Evolutionary conservation across 2,113 vertebrate species (phyloP).

Genomic region (Pandion haliaetus): DNA sequence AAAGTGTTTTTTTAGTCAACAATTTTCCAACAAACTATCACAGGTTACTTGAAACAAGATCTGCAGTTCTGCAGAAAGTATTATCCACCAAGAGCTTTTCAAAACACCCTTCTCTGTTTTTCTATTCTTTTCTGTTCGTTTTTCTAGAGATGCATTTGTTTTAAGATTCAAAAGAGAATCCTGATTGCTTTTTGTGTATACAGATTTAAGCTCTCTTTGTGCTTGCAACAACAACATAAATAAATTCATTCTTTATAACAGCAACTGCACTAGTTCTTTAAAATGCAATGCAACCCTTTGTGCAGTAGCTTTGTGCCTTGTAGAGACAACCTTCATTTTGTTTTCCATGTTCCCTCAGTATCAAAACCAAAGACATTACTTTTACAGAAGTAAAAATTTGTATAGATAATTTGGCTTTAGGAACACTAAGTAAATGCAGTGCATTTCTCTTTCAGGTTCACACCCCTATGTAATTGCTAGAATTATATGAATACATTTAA

Average conservation of each 20-base stretch:
- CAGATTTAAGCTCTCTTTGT: conserved; percentile 11
- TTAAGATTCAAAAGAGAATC: conserved; percentile 23
- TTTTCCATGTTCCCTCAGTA: not conserved
- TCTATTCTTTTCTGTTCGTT: not conserved
- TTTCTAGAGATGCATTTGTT: not conserved
- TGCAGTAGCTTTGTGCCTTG: not conserved
- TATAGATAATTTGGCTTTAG: not conserved
- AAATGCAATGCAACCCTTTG: not conserved
- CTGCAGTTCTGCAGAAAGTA: not conserved
- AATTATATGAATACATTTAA: not conserved
- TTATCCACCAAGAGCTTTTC: not conserved
- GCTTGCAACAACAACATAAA: conserved; percentile 1
- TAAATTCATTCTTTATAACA: not conserved
- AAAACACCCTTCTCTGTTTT: not conserved
- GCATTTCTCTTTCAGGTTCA: not conserved
- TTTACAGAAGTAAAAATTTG: not conserved
- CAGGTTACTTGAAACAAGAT: not conserved
- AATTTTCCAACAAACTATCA: not conserved
- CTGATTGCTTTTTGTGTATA: not conserved
- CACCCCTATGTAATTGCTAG: not conserved
- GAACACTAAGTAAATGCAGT: not conserved
- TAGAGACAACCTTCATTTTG: not conserved
- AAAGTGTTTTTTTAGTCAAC: not conserved
- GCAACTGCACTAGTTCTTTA: not conserved
- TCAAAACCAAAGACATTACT: not conserved